Evolutionary conservation across 2,113 vertebrate species (phyloP), one percentile per base, ranked within the genome.

Genomic region (Xiphophorus couchianus): DNA sequence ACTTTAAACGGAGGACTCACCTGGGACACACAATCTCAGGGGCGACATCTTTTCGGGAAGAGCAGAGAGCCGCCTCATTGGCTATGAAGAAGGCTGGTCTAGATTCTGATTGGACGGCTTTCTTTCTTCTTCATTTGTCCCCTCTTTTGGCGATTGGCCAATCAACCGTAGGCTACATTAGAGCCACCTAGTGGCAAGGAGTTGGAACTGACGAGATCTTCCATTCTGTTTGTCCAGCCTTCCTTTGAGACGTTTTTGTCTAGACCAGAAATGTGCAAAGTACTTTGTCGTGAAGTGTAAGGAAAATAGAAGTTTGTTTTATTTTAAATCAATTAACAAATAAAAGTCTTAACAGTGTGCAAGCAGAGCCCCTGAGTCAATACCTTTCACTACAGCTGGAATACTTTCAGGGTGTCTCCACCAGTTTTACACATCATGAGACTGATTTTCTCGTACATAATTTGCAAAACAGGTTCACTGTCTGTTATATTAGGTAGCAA

Each of bases 21-120:
- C 95, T 85, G 94, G 95, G 92, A 95, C 93, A 93, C 93, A 94
- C 91, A 95, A 90, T 92, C 93, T 94, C 92, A 92, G 91, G 77
- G 94, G 94, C 88, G 94, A 95, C 94, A 95, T 95, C 91, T 94
- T 95, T 92, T 84, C 85, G 86, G 91, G 87, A 86, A 92, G 90
- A 86, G 31, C 28, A 67, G 48, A 1, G 0, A 0, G 12, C 1
- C 0, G 22, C 51, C 28, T 42, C 81, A 94, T 94, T 94, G 93
- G 91, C 70, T 81, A 44, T 48, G 54, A 77, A 48, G 44, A 28
- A n/a, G 0, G 5, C 17, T 14, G 0, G 3, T 19, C 28, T 27
- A 22, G 37, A 17, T 25, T 76, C 15, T 84, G 84, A 95, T 94
- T 94, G 93, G 92, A 22, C 19, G 2, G 2, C 65, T 2, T 5